These are phyloP conservation scores for Dicyrtomina minuta DNA, from an alignment of 2,888 invertebrate species.

Conservation along the genomic window DNA sequence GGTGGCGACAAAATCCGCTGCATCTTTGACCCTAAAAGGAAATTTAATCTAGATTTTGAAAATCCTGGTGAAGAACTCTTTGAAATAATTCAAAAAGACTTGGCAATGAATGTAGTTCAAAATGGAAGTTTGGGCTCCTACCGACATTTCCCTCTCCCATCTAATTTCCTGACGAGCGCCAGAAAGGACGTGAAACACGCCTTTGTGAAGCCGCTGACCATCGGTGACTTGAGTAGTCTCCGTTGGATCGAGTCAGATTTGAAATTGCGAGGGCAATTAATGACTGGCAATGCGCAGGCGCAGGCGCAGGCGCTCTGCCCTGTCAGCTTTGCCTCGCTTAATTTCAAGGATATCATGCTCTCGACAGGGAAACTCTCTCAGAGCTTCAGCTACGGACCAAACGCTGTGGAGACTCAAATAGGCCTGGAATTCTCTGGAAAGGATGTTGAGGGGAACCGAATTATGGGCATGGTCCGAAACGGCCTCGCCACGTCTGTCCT, in stretches of 20 bases:
- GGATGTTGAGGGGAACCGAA: constrained; percentile 55
- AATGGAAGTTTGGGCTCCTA: constrained; percentile 59
- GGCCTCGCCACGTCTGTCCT: no score
- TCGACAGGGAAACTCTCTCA: no score
- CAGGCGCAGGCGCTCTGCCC: no score
- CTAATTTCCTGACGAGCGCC: constrained; percentile 49
- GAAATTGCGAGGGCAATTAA: no score
- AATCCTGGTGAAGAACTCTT: constrained; percentile 4
- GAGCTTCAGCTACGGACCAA: no score
- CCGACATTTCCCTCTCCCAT: constrained; percentile 58
- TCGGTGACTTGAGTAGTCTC: constrained; percentile 83
- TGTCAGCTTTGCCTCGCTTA: no score
- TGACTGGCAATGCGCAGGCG: no score
- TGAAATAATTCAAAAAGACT: constrained; percentile 18
- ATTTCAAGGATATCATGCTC: no score
- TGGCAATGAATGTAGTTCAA: no score
- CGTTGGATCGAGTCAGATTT: constrained; percentile 76
- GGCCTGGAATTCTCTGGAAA: constrained; percentile 65
- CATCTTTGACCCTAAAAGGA: constrained; percentile 56
- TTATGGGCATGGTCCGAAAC: constrained; percentile 67
- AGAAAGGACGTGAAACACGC: constrained; percentile 63
- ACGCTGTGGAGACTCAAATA: no score
- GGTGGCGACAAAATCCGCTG: constrained; percentile 72
- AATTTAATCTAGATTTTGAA: constrained; percentile 10
- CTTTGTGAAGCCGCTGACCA: constrained; percentile 72